phyloP scores from a whole-genome alignment of 1,140 invertebrate species.

The Ostrea denselamellosa region DNA sequence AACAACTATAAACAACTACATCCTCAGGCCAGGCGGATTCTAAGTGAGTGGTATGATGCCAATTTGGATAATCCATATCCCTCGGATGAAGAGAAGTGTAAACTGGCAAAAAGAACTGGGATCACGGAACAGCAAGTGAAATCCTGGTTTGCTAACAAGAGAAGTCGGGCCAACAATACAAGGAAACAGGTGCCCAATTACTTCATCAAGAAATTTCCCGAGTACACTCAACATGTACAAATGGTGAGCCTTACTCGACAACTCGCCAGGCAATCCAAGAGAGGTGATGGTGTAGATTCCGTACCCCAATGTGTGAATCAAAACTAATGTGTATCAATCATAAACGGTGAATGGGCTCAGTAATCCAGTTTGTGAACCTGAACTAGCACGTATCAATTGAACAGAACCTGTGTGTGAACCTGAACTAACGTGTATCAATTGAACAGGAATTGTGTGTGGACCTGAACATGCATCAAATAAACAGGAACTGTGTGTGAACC shows the following conservation, averaged over 20 bases:
- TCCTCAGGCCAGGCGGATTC: constrained; percentile 63
- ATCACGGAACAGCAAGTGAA: constrained; percentile 72
- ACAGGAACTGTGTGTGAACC: too few species aligned
- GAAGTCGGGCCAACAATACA: constrained; percentile 73
- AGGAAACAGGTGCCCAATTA: constrained; percentile 68
- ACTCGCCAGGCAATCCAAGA: constrained; percentile 23
- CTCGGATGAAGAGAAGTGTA: constrained; percentile 68
- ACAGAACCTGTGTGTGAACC: background rate
- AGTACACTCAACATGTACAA: constrained; percentile 59
- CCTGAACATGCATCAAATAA: too few species aligned
- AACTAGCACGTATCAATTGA: background rate
- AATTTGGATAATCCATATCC: constrained; percentile 73
- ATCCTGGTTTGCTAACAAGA: constrained; percentile 77
- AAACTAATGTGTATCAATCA: background rate
- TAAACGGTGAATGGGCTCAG: background rate
- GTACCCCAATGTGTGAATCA: background rate
- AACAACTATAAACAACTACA: constrained; percentile 61
- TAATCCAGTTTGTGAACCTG: background rate
- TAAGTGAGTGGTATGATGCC: constrained; percentile 71
- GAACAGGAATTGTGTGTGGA: too few species aligned
- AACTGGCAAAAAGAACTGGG: constrained; percentile 63
- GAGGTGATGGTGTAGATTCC: background rate
- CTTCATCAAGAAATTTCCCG: constrained; percentile 67
- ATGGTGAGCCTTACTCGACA: constrained; percentile 56
- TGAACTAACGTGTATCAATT: too few species aligned